phyloP scores from a whole-genome alignment of 2,888 invertebrate genomes.

The Cylindroiulus punctatus region DNA sequence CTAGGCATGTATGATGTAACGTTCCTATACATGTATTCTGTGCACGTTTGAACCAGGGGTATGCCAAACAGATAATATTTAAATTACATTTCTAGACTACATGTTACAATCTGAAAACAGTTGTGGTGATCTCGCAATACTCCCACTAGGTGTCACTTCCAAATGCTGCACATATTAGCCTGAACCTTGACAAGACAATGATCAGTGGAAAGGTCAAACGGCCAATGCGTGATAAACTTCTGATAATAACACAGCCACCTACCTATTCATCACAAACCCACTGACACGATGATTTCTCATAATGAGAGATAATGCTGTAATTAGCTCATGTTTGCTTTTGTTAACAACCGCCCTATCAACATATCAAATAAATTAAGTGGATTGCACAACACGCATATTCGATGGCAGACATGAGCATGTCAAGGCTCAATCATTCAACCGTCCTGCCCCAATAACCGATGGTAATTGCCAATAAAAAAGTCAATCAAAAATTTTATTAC shows the following conservation, averaged over 20 bases:
- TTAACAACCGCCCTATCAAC: neutral
- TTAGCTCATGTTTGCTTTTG: neutral
- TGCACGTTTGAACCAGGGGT: too few species aligned
- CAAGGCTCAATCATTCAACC: neutral
- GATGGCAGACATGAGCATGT: neutral
- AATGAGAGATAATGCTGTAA: neutral
- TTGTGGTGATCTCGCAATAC: too few species aligned
- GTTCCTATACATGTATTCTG: too few species aligned
- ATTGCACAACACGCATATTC: neutral
- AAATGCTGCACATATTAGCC: too few species aligned
- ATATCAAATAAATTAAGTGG: neutral
- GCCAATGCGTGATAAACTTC: neutral
- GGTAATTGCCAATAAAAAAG: neutral
- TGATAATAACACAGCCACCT: neutral
- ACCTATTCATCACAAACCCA: neutral
- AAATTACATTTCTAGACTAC: too few species aligned
- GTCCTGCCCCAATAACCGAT: neutral
- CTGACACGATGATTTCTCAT: neutral
- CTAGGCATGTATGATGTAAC: too few species aligned
- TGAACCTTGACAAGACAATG: too few species aligned
- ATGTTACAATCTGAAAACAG: too few species aligned
- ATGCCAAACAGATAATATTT: too few species aligned
- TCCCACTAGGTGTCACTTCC: too few species aligned
- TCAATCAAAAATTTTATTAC: conserved; percentile 24
- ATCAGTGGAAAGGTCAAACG: neutral